Evolutionary conservation across 2,113 vertebrate genomes (phyloP).

Genomic region (Pandion haliaetus): DNA sequence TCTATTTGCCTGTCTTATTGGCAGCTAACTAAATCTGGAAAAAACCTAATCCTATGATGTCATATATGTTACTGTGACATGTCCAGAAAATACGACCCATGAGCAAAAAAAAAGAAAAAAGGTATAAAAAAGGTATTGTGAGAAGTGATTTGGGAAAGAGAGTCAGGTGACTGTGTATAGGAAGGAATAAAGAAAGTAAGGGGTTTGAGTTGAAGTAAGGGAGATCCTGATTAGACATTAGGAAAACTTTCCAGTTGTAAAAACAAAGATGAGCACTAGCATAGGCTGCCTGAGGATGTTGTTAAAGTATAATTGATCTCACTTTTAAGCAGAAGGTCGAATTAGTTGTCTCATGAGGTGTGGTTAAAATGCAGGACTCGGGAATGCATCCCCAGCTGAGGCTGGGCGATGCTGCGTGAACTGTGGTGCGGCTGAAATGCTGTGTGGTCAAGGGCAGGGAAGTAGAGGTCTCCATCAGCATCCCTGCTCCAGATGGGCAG

Average conservation of each 20-base stretch:
- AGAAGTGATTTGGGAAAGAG: not conserved
- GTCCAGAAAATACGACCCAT: not conserved
- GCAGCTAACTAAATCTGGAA: not conserved
- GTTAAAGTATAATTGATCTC: not conserved
- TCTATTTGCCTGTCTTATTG: not conserved
- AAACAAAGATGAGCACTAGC: not conserved
- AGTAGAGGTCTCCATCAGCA: not conserved
- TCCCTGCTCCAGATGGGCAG: not conserved
- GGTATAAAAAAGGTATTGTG: not conserved
- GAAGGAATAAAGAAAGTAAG: not conserved
- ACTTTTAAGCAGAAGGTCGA: not conserved
- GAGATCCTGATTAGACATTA: not conserved
- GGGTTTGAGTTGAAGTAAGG: not conserved
- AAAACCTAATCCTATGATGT: not conserved
- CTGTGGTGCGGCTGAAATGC: accelerated
- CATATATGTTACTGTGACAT: not conserved
- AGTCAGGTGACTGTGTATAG: not conserved
- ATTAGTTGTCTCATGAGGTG: not conserved
- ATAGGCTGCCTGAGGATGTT: not conserved
- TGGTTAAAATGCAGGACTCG: not conserved
- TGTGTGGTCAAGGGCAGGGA: accelerated
- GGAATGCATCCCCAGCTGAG: not conserved
- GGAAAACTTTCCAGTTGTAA: not conserved
- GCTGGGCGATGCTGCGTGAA: accelerated
- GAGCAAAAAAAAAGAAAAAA: not conserved